Conservation (phyloP, 2,113 vertebrate species). For the Sceloporus undulatus region DNA sequence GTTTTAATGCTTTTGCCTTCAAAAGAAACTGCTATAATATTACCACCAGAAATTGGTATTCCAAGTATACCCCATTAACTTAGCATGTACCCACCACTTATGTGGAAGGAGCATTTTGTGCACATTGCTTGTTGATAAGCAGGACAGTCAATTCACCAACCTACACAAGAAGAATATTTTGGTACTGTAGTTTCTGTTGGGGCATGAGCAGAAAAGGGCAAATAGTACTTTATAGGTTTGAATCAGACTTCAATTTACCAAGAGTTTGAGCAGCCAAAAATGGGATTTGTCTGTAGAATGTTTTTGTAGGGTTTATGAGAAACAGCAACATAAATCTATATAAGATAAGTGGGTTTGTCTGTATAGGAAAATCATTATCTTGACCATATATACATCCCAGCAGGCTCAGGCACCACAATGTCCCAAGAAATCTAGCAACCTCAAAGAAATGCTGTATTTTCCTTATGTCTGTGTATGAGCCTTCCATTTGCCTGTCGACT, state of each 20-base stretch:
- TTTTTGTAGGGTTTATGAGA: constrained; percentile 98
- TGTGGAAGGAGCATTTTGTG: constrained; percentile 23
- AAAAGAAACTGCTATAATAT: constrained; percentile 29
- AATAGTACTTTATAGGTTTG: not conserved
- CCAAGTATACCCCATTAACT: constrained; percentile 30
- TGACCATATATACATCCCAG: constrained; percentile 93
- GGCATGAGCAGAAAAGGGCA: constrained; percentile 1
- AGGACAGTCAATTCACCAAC: constrained; percentile 23
- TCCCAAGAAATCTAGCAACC: constrained; percentile 97
- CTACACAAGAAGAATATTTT: constrained; percentile 44
- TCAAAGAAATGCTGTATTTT: constrained; percentile 48
- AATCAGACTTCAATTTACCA: constrained; percentile 85
- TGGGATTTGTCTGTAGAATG: constrained; percentile 98
- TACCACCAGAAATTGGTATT: constrained; percentile 8
- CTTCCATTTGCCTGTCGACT: no score
- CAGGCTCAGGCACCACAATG: constrained; percentile 97
- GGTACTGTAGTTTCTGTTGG: constrained; percentile 33
- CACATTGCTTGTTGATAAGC: constrained; percentile 49
- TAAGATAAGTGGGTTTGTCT: constrained; percentile 94
- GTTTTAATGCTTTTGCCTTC: constrained; percentile 17
- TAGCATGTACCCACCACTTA: constrained; percentile 39
- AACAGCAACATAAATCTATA: constrained; percentile 97
- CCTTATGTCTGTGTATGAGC: no score
- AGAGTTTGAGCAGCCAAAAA: constrained; percentile 96
- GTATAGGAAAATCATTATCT: constrained; percentile 87